phyloP scores from a whole-genome alignment of 1,140 invertebrate species.

The Anoplophora glabripennis region DNA sequence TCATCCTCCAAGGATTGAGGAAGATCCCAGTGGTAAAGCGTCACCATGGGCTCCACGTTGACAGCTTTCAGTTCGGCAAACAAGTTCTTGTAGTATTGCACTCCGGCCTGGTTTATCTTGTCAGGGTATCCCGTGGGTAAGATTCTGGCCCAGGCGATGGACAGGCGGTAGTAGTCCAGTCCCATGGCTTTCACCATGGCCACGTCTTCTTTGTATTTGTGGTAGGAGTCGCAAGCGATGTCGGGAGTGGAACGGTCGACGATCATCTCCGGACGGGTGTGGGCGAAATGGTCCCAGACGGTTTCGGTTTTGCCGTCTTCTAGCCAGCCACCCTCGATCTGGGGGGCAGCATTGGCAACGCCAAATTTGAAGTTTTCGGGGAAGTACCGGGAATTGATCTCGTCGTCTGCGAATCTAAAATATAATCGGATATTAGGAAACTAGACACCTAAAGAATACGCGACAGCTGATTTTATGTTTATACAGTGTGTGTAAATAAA shows the following conservation, averaged over 20 bases:
- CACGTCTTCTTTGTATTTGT: conserved; percentile 1
- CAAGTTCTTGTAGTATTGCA: conserved; percentile 56
- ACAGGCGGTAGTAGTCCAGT: conserved; percentile 53
- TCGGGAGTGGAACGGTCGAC: background rate
- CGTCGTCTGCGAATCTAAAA: too few relatives aligned
- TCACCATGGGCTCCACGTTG: conserved; percentile 57
- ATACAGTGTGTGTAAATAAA: too few relatives aligned
- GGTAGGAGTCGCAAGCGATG: background rate
- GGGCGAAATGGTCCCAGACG: conserved; percentile 47
- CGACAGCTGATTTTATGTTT: too few relatives aligned
- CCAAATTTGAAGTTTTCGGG: conserved; percentile 1
- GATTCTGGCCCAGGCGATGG: conserved; percentile 60
- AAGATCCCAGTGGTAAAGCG: conserved; percentile 70
- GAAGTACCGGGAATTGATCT: background rate
- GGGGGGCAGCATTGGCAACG: background rate
- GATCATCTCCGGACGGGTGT: conserved; percentile 18
- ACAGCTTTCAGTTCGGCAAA: background rate
- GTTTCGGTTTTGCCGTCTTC: conserved; percentile 41
- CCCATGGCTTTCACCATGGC: background rate
- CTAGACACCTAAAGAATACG: too few relatives aligned
- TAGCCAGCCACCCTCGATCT: conserved; percentile 56
- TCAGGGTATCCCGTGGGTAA: conserved; percentile 54
- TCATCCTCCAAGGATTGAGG: conserved; percentile 61
- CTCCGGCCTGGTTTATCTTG: conserved; percentile 52
- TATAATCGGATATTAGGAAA: too few relatives aligned